Evolutionary conservation across 35 echinoderm and acorn worm species (phyloP), one percentile per base, ranked within the genome.

Genomic region (Apostichopus californicus): DNA sequence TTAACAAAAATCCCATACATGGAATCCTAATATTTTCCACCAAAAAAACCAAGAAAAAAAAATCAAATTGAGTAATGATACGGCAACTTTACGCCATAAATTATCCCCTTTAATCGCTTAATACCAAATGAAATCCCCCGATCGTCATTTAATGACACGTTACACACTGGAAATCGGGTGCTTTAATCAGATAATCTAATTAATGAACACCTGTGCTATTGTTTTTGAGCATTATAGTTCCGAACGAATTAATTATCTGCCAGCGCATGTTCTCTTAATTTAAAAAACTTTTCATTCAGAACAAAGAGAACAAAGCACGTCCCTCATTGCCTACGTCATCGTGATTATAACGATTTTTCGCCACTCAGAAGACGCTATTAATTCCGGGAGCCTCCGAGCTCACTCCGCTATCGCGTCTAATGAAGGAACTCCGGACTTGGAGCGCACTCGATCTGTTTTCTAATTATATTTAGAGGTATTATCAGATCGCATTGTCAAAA

Each of bases 151-250:
- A 75, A 75, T 66, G 63, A 68, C 86, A 89, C 86, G 86, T 89
- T 72, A 89, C 58, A 73, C 86, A 17, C 34, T 9, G 12, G 11
- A 89, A 89, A 20, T 54, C 64, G 52, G 22, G 34, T 22, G n/a
- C 34, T 54, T 20, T 89, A 89, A 89, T 89, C 72, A 64, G 57
- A 68, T 89, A 73, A 89, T 89, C 63, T 89, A 89, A 89, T 89
- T 89, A 89, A 89, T 89, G 71, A 89, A 89, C 86, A 89, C 86
- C 60, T 89, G 86, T 73, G 86, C 86, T 72, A 89, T 89, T 89
- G 86, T 89, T 89, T 82, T 89, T 89, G 81, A 85, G 58, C 86
- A 17, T 64, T 64, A 55, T 58, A 52, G 86, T 54, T 52, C 86
- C 21, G 64, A 68, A 89, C 86, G 86, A 89, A 89, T 89, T 89